phyloP scores from a whole-genome alignment of 2,113 vertebrate genomes.

The Aramus guarauna region DNA sequence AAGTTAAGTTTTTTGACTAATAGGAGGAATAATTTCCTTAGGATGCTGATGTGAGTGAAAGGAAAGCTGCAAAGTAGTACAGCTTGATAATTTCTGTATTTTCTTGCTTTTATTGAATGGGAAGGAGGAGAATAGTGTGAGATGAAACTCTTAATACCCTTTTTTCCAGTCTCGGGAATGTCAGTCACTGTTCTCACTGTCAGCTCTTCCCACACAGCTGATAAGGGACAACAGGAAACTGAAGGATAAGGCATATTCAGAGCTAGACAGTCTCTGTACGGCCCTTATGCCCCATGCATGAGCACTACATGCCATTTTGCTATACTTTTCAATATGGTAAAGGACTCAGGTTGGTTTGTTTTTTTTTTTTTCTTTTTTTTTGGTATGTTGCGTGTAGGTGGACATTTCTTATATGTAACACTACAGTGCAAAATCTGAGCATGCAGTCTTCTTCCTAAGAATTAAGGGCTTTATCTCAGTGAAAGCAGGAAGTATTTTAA shows the following conservation, averaged over 20 bases:
- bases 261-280: background rate
- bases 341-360: background rate
- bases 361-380: background rate
- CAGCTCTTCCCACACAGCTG: background rate
- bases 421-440: background rate
- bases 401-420: background rate
- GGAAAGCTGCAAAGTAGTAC: background rate
- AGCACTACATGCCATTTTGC: background rate
- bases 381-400: background rate
- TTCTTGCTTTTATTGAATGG: background rate
- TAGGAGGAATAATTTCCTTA: background rate
- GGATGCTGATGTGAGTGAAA: background rate
- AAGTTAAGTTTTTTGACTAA: background rate
- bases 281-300: background rate
- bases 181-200: background rate
- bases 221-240: background rate
- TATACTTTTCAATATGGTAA: background rate
- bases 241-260: background rate
- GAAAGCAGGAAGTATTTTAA: background rate
- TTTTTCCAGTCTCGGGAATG: background rate
- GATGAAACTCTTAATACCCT: background rate
- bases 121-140: background rate
- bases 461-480: background rate
- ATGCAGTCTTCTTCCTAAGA: background rate
- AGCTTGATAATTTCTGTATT: background rate